Evolutionary conservation across 2,113 vertebrate genomes (phyloP).

Genomic region (Caranx melampygus): DNA sequence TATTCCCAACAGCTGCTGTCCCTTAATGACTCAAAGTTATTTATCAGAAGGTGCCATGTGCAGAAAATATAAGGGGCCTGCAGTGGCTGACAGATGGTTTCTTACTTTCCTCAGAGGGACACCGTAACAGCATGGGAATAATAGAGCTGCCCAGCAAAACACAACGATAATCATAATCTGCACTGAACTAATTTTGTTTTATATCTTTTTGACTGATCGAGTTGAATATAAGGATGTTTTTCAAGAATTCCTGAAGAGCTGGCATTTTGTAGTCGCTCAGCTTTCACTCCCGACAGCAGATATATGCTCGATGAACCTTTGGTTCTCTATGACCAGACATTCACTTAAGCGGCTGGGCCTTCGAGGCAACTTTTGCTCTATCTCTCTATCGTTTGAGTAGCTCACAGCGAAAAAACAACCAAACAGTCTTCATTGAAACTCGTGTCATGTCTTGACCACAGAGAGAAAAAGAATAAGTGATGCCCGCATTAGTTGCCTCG

Average conservation of each 20-base stretch:
- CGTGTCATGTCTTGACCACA: slow-evolving; percentile 23
- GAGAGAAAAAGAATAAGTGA: slow-evolving; percentile 49
- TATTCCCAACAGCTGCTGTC: slow-evolving; percentile 54
- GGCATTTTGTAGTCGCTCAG: slow-evolving; percentile 10
- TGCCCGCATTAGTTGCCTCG: slow-evolving; percentile 46
- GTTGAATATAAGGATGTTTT: neutral
- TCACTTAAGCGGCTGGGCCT: slow-evolving; percentile 43
- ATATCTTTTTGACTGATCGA: neutral
- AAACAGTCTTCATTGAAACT: slow-evolving; percentile 48
- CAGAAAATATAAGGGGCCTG: slow-evolving; percentile 22
- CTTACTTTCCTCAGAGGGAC: slow-evolving; percentile 31
- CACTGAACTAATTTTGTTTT: neutral
- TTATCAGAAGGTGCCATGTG: slow-evolving; percentile 46
- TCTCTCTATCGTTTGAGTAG: slow-evolving; percentile 55
- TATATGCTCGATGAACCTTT: slow-evolving; percentile 38
- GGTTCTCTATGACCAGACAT: slow-evolving; percentile 33
- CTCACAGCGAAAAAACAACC: slow-evolving; percentile 22
- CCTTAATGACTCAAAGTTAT: slow-evolving; percentile 60
- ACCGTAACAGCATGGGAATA: neutral
- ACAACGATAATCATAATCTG: neutral
- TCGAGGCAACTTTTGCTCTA: slow-evolving; percentile 41
- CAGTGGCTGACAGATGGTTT: slow-evolving; percentile 57
- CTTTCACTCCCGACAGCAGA: slow-evolving; percentile 6
- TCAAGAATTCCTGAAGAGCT: slow-evolving; percentile 36
- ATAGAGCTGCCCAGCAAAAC: neutral